Conservation (phyloP, 2,888 invertebrate genomes). For the Megastigmus dorsalis region DNA sequence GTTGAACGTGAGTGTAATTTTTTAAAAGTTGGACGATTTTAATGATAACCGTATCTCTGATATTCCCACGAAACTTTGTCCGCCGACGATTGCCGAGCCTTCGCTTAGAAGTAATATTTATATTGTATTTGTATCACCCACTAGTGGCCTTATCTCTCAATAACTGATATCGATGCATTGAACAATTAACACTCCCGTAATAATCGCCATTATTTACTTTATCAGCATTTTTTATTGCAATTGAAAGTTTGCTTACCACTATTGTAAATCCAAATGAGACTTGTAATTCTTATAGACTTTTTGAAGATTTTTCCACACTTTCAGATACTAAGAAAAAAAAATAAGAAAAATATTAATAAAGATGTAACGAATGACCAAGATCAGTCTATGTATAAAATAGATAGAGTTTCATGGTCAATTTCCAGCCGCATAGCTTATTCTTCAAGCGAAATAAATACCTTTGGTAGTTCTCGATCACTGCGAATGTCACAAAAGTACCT, state of each 20-base stretch:
- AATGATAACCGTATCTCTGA: slow-evolving; percentile 16
- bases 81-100: slow-evolving; percentile 61
- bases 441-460: slow-evolving; percentile 39
- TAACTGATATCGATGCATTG: slow-evolving; percentile 63
- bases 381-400: slow-evolving; percentile 27
- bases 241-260: slow-evolving; percentile 44
- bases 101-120: slow-evolving; percentile 69
- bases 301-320: slow-evolving; percentile 50
- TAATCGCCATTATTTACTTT: slow-evolving; percentile 54
- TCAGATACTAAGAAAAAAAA: slow-evolving; percentile 24
- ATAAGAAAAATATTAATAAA: not conserved
- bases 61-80: slow-evolving; percentile 31
- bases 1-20: slow-evolving; percentile 25
- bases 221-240: slow-evolving; percentile 59
- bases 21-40: slow-evolving; percentile 34
- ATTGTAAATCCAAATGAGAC: slow-evolving; percentile 34
- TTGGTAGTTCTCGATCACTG: slow-evolving; percentile 17
- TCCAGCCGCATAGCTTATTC: slow-evolving; percentile 49
- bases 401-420: slow-evolving; percentile 25
- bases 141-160: slow-evolving; percentile 73
- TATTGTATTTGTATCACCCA: slow-evolving; percentile 72
- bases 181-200: slow-evolving; percentile 59
- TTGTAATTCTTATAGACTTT: slow-evolving; percentile 45
- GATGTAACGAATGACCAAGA: slow-evolving; percentile 17
- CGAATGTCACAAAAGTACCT: slow-evolving; percentile 52